Evolutionary conservation across 2,113 vertebrate species (phyloP), one percentile per base, ranked within the genome.

Genomic region (Zosterops japonicus): DNA sequence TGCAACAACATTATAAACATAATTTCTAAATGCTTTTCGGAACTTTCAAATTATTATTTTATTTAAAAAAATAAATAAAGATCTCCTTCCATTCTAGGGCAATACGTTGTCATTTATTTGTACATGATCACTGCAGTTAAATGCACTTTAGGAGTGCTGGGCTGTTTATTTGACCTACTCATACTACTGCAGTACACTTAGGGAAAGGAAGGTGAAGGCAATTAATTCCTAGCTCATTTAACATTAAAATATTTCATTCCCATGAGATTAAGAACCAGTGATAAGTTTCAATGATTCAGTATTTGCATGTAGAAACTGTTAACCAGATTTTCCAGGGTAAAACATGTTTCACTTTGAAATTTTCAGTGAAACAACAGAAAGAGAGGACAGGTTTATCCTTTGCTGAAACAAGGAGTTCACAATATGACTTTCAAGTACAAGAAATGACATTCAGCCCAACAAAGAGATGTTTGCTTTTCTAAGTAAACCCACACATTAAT

Each of bases 91-190:
- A n/a, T 1, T 44, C 29, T 23, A 49, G 14, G 35, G 4, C 29
- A 85, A 76, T 14, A 29, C 5, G 64, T 82, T 46, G 42, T 79
- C 14, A 12, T 14, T 28, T 29, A 29, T 59, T 79, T 68, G 5
- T 46, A 12, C 9, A 12, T 14, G 16, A 21, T 8, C 14, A 17
- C 12, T 55, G 33, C 39, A 36, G 17, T 46, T 70, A 47, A 74
- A 74, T 0, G 0, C 5, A 17, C 4, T 67, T 81, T 12, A 46
- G 27, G 53, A 35, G 36, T 71, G 11, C 16, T 2, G 1, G 47
- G 28, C 29, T 84, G 2, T 49, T 3, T 57, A 33, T 80, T 19
- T 67, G 42, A 33, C 28, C 47, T 28, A 19, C 9, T 70, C 7
- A 18, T 41, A 28, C 7, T 41, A 4, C 27, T 52, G 24, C 21